A percentile compares a stretch with the other conserved stretches of the same genome.
Evolutionary conservation across 2,797 vertebrate species (phyloP).

Genomic region (Danionella dracula): DNA sequence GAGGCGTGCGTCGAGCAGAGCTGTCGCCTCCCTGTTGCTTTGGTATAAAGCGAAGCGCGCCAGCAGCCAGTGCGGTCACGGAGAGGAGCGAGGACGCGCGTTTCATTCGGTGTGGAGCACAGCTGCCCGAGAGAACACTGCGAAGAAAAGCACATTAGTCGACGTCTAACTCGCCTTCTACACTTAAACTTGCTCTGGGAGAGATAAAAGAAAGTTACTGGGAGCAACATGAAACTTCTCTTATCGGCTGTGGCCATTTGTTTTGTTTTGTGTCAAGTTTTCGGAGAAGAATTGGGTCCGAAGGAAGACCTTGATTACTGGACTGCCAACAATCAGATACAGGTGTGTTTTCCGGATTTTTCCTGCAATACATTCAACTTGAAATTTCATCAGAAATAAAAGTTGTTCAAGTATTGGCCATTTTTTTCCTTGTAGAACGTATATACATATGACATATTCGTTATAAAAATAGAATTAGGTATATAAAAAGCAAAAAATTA

Average conservation of each 20-base stretch:
- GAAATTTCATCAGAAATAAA: too few species aligned
- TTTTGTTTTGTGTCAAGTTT: constrained; percentile 69
- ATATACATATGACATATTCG: too few species aligned
- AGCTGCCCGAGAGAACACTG: constrained; percentile 21
- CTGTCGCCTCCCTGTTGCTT: constrained; percentile 56
- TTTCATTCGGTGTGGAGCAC: constrained; percentile 46
- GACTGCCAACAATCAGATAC: constrained; percentile 71
- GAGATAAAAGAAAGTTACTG: constrained; percentile 21
- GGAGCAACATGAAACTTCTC: constrained; percentile 74
- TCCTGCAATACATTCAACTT: too few species aligned
- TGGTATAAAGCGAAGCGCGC: constrained; percentile 65
- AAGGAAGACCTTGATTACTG: constrained; percentile 80
- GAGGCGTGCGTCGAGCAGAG: constrained; percentile 52
- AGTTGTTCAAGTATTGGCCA: too few species aligned
- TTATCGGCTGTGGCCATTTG: constrained; percentile 71
- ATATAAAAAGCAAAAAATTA: too few species aligned
- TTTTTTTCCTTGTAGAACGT: too few species aligned
- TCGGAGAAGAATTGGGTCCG: constrained; percentile 71
- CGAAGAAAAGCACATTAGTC: constrained; percentile 28
- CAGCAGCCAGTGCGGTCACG: constrained; percentile 12
- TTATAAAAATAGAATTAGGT: too few species aligned
- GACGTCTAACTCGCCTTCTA: neutral
- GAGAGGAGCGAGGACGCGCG: constrained; percentile 11
- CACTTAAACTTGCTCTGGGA: neutral
- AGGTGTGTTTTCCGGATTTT: constrained; percentile 63